Evolutionary conservation across 2,888 invertebrate genomes (phyloP).

Genomic region (Eupithecia centaureata): DNA sequence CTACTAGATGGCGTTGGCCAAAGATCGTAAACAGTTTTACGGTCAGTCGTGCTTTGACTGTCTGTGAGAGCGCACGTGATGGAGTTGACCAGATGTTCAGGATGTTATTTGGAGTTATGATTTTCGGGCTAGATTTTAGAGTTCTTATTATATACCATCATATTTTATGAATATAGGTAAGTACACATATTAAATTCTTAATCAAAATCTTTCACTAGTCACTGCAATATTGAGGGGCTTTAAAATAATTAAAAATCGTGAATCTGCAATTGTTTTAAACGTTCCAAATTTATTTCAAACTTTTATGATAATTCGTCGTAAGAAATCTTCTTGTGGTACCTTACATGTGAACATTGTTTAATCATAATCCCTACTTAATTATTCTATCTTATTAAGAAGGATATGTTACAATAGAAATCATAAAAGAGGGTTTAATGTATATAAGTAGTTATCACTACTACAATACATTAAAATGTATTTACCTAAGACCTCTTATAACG

Average conservation of each 20-base stretch:
- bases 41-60: constrained; percentile 55
- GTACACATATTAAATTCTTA: too few relatives aligned
- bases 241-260: too few relatives aligned
- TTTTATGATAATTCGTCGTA: too few relatives aligned
- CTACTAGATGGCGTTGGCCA: constrained; percentile 69
- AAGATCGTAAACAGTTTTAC: constrained; percentile 73
- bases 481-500: too few relatives aligned
- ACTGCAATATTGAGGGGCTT: background rate
- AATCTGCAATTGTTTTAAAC: too few relatives aligned
- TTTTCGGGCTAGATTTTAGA: constrained; percentile 1
- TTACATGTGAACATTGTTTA: too few relatives aligned
- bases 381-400: background rate
- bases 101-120: constrained; percentile 21
- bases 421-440: too few relatives aligned
- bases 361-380: background rate
- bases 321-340: too few relatives aligned
- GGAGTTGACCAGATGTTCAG: constrained; percentile 45
- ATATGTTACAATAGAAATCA: background rate
- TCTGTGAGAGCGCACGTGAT: constrained; percentile 47
- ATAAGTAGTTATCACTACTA: too few relatives aligned
- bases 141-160: background rate
- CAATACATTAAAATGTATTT: too few relatives aligned
- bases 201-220: too few relatives aligned
- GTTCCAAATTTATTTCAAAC: too few relatives aligned
- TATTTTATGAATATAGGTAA: background rate